Base-by-base conservation (phyloP, 2,797 vertebrate genomes). In the Gambusia yucatana region DNA sequence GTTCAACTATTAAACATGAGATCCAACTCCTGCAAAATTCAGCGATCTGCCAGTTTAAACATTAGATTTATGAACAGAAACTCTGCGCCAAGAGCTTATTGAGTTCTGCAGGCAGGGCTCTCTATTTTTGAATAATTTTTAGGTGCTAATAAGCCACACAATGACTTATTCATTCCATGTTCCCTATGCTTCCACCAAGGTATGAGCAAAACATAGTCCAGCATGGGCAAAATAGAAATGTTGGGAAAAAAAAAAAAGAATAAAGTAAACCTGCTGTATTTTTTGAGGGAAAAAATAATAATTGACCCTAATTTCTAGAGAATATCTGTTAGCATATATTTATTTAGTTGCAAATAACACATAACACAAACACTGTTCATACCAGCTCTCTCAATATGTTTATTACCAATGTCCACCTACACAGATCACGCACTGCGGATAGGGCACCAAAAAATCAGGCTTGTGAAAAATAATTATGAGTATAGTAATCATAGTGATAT, bases 1-100 rank as follows among this genome's bases (percentile, higher is more conserved):
- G 82, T 77, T 77, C 28, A 90, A 89, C 82, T 91, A 84, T 83
- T 89, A 83, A 86, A 77, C 80, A 73, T 84, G 72, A 77, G 74
- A 86, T 73, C 75, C 71, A 87, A 50, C 90, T 90, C 85, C 83
- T 88, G 87, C 61, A 82, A 63, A 52, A 85, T 67, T 78, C 22
- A 55, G 47, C 6, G 1, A 84, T 87, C 77, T 79, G 69, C 63
- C 77, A 67, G 22, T 85, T 86, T 82, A 82, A 77, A 72, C 72
- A 81, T 86, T 74, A 55, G 52, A 81, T 82, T 90, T 57, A 81
- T 78, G 57, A 87, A 80, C 57, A 70, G 6, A 11, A 82, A 81
- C 74, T 73, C 36, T 4, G 41, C 77, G 80, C 76, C 79, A 84
- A 85, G 72, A 79, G 76, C 76, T 84, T 73, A 33, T 33, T 4